A percentile compares a stretch with the other conserved stretches of the same genome.
phyloP scores from a whole-genome alignment of 2,888 invertebrate species.

The Drosophila fungiperda region DNA sequence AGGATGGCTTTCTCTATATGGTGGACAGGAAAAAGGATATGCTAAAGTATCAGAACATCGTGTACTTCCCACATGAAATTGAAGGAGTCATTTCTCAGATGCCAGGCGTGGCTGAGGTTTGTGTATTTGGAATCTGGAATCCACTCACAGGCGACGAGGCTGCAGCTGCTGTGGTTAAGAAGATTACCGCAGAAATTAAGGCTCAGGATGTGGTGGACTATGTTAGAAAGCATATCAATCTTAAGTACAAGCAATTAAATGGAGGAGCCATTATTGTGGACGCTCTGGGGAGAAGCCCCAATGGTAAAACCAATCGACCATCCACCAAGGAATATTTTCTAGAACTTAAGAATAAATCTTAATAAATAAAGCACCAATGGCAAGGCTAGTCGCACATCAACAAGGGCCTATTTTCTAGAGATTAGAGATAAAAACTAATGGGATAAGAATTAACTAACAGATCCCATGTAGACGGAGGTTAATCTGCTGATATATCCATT shows the following conservation, averaged over 20 bases:
- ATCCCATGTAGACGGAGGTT: neutral
- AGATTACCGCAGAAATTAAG: constrained; percentile 50
- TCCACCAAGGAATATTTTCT: constrained; percentile 55
- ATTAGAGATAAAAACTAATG: neutral
- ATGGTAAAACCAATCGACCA: constrained; percentile 71
- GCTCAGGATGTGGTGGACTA: constrained; percentile 76
- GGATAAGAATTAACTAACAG: neutral
- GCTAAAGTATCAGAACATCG: constrained; percentile 73
- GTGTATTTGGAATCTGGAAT: constrained; percentile 80
- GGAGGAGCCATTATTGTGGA: constrained; percentile 78
- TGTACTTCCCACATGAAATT: constrained; percentile 80
- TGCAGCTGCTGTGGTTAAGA: constrained; percentile 77
- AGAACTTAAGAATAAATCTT: constrained; percentile 17
- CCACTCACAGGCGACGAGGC: constrained; percentile 75
- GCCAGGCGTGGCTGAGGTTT: constrained; percentile 74
- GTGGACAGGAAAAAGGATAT: constrained; percentile 81
- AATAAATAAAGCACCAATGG: no score
- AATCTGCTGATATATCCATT: neutral
- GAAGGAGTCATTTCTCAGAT: constrained; percentile 74
- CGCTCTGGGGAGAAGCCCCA: constrained; percentile 67
- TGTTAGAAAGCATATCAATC: constrained; percentile 56
- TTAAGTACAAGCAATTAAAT: constrained; percentile 75
- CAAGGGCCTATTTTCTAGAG: neutral
- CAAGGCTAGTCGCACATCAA: neutral
- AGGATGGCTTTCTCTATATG: constrained; percentile 76